Percentiles rank a stretch among this genome's conserved stretches.
phyloP scores from a whole-genome alignment of 2,888 invertebrate genomes.

The Oscheius sp. region DNA sequence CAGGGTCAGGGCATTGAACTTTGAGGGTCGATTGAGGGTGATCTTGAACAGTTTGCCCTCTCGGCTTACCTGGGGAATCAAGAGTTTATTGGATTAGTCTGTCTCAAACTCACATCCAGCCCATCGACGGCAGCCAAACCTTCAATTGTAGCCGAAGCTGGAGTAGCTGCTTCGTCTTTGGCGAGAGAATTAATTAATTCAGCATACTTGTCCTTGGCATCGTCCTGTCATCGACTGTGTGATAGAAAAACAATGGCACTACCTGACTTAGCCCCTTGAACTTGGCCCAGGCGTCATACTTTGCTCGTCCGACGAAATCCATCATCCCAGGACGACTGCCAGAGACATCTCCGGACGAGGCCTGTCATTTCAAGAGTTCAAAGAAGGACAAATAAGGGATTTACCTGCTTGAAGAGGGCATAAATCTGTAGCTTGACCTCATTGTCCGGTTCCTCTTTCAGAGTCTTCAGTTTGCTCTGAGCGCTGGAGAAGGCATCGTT shows the following conservation, averaged over 20 bases:
- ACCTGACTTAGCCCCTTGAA: constrained; percentile 77
- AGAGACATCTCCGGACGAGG: constrained; percentile 75
- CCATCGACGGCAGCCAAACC: constrained; percentile 52
- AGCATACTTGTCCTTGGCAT: constrained; percentile 77
- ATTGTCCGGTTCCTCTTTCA: constrained; percentile 76
- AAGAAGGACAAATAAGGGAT: neutral
- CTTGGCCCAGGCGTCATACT: constrained; percentile 78
- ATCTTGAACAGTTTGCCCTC: constrained; percentile 68
- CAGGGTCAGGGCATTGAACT: constrained; percentile 68
- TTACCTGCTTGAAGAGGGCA: constrained; percentile 78
- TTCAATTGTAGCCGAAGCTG: constrained; percentile 45
- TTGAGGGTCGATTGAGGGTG: constrained; percentile 52
- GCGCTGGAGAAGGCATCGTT: constrained; percentile 59
- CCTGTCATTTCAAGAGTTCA: constrained; percentile 41
- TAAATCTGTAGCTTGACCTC: constrained; percentile 77
- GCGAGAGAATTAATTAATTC: constrained; percentile 75
- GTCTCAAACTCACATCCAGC: constrained; percentile 38
- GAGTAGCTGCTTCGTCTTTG: constrained; percentile 59
- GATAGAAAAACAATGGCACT: constrained; percentile 15
- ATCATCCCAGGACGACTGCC: constrained; percentile 77
- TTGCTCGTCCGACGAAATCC: constrained; percentile 78
- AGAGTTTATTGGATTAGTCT: neutral
- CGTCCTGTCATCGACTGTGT: constrained; percentile 70
- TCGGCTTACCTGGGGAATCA: constrained; percentile 38
- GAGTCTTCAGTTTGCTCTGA: constrained; percentile 62